Conservation (phyloP, 2,113 vertebrate species). For the Grammomys dolichurus region DNA sequence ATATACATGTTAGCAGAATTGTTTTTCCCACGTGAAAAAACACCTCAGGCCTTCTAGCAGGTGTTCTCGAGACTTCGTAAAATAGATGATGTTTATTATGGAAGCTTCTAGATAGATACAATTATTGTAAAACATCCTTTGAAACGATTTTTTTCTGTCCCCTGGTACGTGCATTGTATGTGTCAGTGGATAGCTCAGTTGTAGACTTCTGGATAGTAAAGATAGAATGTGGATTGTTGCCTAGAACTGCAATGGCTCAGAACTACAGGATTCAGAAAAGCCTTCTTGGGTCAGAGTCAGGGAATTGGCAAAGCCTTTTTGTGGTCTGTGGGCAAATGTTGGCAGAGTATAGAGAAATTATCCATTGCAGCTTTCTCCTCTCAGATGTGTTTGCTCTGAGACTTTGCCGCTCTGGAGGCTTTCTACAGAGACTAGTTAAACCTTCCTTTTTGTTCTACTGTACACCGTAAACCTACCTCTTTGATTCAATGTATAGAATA, state of each 20-base stretch:
- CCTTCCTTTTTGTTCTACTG: not conserved
- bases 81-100: not conserved
- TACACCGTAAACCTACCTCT: not conserved
- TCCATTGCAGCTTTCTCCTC: not conserved
- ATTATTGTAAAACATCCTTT: not conserved
- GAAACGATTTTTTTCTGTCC: not conserved
- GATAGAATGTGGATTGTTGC: not conserved
- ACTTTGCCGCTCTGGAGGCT: not conserved
- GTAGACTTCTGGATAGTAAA: not conserved
- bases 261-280: not conserved
- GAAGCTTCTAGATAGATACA: not conserved
- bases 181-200: not conserved
- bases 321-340: not conserved
- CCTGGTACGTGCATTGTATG: not conserved
- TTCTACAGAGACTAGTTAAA: not conserved
- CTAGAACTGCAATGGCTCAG: not conserved
- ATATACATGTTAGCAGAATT: not conserved
- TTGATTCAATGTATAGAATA: not conserved
- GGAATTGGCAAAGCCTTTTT: not conserved
- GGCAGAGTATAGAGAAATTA: not conserved
- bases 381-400: not conserved
- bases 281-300: not conserved
- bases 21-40: constrained; percentile 13
- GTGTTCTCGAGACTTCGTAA: not conserved
- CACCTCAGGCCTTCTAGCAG: not conserved